Percentiles rank a stretch among this genome's conserved stretches.
Evolutionary conservation across 2,113 vertebrate species (phyloP).

Genomic region (Laticauda laticaudata): DNA sequence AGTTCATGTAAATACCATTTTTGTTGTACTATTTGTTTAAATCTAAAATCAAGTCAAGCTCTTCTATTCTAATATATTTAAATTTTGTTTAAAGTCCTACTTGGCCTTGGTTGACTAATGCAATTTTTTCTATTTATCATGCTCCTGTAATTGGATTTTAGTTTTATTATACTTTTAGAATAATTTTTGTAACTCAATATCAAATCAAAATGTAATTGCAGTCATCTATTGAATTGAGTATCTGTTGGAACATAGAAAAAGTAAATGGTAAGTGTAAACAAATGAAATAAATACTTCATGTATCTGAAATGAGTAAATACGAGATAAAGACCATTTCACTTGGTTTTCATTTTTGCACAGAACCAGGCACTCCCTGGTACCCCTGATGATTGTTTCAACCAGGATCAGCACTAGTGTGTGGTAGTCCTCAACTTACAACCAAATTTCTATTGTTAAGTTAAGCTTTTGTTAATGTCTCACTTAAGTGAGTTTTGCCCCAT

Average conservation of each 20-base stretch:
- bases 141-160: not conserved
- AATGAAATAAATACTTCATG: not conserved
- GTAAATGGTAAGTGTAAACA: not conserved
- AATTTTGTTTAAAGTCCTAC: not conserved
- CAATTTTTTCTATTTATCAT: not conserved
- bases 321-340: not conserved
- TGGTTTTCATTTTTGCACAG: not conserved
- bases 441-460: too few species aligned
- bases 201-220: not conserved
- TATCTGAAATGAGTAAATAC: not conserved
- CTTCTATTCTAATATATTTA: not conserved
- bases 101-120: not conserved
- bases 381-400: not conserved
- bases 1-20: not conserved
- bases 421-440: too few species aligned
- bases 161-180: not conserved
- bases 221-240: constrained; percentile 12
- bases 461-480: too few species aligned
- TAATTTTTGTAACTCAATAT: not conserved
- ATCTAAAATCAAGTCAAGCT: not conserved
- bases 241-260: not conserved
- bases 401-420: not conserved
- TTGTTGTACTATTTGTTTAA: not conserved
- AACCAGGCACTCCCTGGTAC: not conserved
- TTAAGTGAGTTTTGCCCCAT: too few species aligned